These are phyloP conservation scores for Acanthurus tractus DNA, from an alignment of 2,797 vertebrate species.

Conservation along the genomic window DNA sequence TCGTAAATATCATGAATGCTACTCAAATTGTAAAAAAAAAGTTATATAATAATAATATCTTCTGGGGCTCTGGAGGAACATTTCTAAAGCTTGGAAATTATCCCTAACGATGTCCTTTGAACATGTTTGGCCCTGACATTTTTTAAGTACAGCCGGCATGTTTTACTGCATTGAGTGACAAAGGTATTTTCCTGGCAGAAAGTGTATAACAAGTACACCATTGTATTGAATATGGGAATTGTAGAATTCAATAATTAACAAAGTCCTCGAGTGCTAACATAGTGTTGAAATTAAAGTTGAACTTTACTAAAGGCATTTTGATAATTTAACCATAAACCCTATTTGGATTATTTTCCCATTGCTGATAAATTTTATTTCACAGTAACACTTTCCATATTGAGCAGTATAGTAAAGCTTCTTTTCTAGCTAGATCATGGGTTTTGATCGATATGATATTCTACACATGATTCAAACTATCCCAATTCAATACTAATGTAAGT, in stretches of 20 bases:
- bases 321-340: not conserved
- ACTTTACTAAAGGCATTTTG: not conserved
- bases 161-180: not conserved
- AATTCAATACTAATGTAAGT: conserved; percentile 7
- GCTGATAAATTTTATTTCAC: not conserved
- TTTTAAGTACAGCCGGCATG: not conserved
- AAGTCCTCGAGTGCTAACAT: not conserved
- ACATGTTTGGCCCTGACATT: no score
- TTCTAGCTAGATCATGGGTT: not conserved
- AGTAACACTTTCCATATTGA: not conserved
- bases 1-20: not conserved
- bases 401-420: conserved; percentile 5
- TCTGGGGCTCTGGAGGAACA: not conserved
- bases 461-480: not conserved
- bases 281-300: not conserved
- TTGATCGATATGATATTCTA: conserved; percentile 35
- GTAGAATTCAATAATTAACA: not conserved
- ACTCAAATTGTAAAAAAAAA: not conserved
- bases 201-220: not conserved
- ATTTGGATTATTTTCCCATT: not conserved
- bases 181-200: not conserved
- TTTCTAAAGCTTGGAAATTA: not conserved
- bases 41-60: not conserved
- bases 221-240: not conserved
- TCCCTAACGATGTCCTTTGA: not conserved